Conservation (phyloP, 2,797 vertebrate genomes). For the Borostomias antarcticus region DNA sequence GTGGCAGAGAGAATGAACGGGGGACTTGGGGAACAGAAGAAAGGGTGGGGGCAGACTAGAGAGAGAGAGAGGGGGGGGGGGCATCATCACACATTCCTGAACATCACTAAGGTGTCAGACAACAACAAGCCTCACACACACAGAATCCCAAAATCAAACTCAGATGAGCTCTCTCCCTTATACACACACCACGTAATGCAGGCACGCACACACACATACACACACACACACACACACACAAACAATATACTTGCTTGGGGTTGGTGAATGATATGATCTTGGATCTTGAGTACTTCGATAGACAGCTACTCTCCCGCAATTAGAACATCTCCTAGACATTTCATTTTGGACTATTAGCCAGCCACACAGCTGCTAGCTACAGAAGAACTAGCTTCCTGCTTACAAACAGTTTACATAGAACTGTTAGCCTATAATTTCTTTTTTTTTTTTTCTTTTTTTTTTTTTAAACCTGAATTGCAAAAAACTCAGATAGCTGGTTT, state of each 20-base stretch:
- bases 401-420: too few relatives aligned
- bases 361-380: too few relatives aligned
- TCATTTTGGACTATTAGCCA: too few relatives aligned
- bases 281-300: neutral
- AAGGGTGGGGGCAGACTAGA: neutral
- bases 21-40: neutral
- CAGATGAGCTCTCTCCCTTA: neutral
- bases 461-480: too few relatives aligned
- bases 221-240: neutral
- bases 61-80: neutral
- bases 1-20: neutral
- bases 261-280: too few relatives aligned
- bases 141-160: conserved; percentile 1
- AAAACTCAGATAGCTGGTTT: neutral
- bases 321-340: too few relatives aligned
- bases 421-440: too few relatives aligned
- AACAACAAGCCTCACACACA: conserved; percentile 8
- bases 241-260: neutral
- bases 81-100: conserved; percentile 23
- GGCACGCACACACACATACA: neutral
- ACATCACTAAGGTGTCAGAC: conserved; percentile 23
- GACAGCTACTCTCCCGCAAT: too few relatives aligned
- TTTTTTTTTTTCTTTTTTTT: too few relatives aligned
- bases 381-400: too few relatives aligned
- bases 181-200: neutral